A percentile compares a stretch with the other conserved stretches of the same genome.
phyloP scores from a whole-genome alignment of 2,888 invertebrate species.

The Notocelia uddmanniana region DNA sequence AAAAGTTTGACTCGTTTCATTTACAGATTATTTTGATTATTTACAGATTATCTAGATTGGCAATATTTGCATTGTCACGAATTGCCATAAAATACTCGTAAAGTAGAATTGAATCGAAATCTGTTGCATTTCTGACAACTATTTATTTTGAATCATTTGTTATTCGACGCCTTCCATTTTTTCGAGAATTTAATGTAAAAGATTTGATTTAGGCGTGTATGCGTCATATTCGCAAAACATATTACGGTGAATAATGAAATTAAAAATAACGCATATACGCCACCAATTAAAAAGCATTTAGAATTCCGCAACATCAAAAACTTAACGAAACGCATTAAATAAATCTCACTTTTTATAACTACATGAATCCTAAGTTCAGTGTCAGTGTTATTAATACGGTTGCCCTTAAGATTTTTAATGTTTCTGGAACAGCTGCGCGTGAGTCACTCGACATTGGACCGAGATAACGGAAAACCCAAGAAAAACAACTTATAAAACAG shows the following conservation, averaged over 20 bases:
- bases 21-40: no score
- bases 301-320: constrained; percentile 38
- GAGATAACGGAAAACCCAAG: constrained; percentile 69
- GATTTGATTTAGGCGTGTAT: neutral
- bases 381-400: constrained; percentile 68
- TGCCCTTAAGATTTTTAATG: constrained; percentile 81
- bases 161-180: neutral
- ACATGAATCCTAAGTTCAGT: constrained; percentile 57
- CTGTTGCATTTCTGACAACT: neutral
- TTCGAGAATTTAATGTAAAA: neutral
- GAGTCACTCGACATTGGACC: constrained; percentile 81
- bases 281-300: constrained; percentile 41
- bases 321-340: constrained; percentile 24
- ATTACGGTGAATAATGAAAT: constrained; percentile 9
- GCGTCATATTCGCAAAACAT: constrained; percentile 2
- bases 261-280: constrained; percentile 24
- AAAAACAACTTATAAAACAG: constrained; percentile 61
- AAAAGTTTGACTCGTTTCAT: neutral
- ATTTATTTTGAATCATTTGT: neutral
- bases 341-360: constrained; percentile 35
- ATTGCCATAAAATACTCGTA: neutral
- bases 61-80: neutral
- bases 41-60: neutral
- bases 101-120: neutral
- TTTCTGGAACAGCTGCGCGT: constrained; percentile 77